Evolutionary conservation across 1,140 invertebrate genomes (phyloP), one percentile per base, ranked within the genome.

Genomic region (Drosophila asahinai): DNA sequence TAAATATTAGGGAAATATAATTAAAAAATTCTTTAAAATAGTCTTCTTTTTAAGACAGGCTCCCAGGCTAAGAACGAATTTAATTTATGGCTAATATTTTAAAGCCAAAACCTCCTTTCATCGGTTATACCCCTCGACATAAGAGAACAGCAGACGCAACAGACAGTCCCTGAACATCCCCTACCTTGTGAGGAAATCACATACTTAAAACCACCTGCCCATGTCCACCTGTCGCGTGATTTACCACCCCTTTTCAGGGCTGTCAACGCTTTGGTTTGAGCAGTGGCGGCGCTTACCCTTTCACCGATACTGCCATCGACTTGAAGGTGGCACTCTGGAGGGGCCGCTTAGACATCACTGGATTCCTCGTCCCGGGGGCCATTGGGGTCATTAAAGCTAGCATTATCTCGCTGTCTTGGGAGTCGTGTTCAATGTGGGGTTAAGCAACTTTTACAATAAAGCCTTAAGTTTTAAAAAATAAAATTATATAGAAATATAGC

Each of bases 401-500:
- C 51, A 65, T 65, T 30, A 12, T 42, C 27, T 45, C n/a, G 2
- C 5, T 33, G 36, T 57, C 27, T 43, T 42, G 42, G 22, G 30
- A 11, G 33, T 11, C 15, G 8, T 25, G 19, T 22, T 51, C 9
- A 22, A 17, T 17, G 48, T 62, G 22, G 9, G 11, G 19, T 62
- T 12, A 33, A 25, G 22, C 12, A n/a, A 33, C 12, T 30, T 40
- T 54, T 71, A 45, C 14, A 57, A 40, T n/a, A 22, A 67, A 47
- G 45, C 30, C 36, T 66, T 22, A 57, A 19, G 48, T 30, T 36
- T 43, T 19, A 14, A 45, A 17, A 5, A 40, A 67, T 40, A 22
- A 36, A 38, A 12, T 14, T 45, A 6, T 70, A 45, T 12, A 54
- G 5, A 70, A 66, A 71, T 70, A 70, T 67, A 67, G 19, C 19